Evolutionary conservation across 1,140 invertebrate genomes (phyloP).

Genomic region (Telenomus remus): DNA sequence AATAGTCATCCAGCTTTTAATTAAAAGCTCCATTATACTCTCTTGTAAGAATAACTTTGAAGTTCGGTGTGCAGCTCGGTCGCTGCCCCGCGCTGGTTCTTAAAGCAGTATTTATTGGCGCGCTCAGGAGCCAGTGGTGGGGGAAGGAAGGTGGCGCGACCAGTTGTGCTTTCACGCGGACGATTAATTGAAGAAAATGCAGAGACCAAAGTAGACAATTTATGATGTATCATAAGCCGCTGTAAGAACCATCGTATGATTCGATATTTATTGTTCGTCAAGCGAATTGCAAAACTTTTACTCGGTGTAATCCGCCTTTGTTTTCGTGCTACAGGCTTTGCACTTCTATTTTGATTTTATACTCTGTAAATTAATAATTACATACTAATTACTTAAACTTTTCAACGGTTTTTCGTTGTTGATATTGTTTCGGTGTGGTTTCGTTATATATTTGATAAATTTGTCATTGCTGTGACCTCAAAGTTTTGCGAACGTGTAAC

Average conservation of each 20-base stretch:
- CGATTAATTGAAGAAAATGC: slow-evolving; percentile 55
- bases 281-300: slow-evolving; percentile 5
- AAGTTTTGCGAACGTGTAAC: too few species aligned
- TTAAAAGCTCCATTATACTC: not conserved
- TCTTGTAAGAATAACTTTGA: slow-evolving; percentile 22
- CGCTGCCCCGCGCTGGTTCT: slow-evolving; percentile 5
- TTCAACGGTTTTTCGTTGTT: too few species aligned
- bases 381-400: too few species aligned
- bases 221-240: slow-evolving; percentile 46
- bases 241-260: slow-evolving; percentile 21
- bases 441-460: too few species aligned
- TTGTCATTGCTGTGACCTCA: too few species aligned
- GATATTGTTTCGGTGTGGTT: too few species aligned
- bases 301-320: too few species aligned
- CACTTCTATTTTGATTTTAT: too few species aligned
- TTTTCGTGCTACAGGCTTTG: too few species aligned
- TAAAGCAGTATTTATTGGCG: slow-evolving; percentile 35
- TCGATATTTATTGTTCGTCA: slow-evolving; percentile 39
- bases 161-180: slow-evolving; percentile 38
- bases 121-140: not conserved
- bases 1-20: too few species aligned
- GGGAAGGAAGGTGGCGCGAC: slow-evolving; percentile 11
- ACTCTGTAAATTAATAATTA: too few species aligned
- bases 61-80: not conserved
- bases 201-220: slow-evolving; percentile 32